Conservation (phyloP, 2,797 vertebrate genomes). For the Alosa sapidissima region DNA sequence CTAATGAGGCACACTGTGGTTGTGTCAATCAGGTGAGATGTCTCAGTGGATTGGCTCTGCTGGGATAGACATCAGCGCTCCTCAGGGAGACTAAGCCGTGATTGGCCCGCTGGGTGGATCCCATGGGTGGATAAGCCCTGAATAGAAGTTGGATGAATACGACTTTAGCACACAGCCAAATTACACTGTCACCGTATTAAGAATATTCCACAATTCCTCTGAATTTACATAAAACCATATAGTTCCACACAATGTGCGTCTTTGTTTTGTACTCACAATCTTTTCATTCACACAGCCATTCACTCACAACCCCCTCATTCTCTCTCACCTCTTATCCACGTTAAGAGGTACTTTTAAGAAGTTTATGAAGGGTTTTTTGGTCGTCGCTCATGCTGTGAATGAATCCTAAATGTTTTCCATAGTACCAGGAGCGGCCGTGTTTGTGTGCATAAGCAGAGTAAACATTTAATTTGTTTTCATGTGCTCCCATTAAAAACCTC, state of each 20-base stretch:
- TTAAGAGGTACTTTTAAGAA: not conserved
- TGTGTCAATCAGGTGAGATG: conserved; percentile 69
- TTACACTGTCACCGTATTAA: not conserved
- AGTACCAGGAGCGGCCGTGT: conserved; percentile 29
- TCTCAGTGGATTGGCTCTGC: conserved; percentile 70
- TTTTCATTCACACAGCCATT: not conserved
- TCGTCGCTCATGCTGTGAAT: conserved; percentile 41
- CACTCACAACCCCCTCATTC: not conserved
- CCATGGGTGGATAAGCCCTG: not conserved
- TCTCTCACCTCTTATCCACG: not conserved
- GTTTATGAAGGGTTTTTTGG: conserved; percentile 30
- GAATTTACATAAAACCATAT: not conserved
- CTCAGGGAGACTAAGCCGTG: conserved; percentile 65
- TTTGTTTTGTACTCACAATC: not conserved
- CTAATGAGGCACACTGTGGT: conserved; percentile 76
- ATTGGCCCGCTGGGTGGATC: conserved; percentile 59
- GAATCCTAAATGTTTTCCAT: conserved; percentile 52
- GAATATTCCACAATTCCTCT: not conserved
- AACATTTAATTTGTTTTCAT: conserved; percentile 31
- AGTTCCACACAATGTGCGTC: not conserved
- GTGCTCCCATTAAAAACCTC: not conserved
- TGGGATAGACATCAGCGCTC: conserved; percentile 64
- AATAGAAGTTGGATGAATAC: not conserved
- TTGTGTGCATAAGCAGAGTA: conserved; percentile 21
- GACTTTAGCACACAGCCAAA: not conserved